Evolutionary conservation across 2,797 vertebrate genomes (phyloP).

Genomic region (Peromyscus nudipes): DNA sequence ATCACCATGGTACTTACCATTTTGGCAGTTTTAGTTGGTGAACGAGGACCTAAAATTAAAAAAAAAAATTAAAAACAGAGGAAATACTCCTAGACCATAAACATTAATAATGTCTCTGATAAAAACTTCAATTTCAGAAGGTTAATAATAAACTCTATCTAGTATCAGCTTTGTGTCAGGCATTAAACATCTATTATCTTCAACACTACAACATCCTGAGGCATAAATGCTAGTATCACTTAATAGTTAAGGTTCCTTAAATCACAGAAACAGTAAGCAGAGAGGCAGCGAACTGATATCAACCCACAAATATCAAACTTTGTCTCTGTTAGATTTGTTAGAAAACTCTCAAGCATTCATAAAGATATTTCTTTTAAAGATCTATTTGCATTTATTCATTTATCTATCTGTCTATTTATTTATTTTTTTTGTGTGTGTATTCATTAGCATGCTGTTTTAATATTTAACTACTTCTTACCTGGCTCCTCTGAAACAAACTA

Average conservation of each 20-base stretch:
- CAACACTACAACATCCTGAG: neutral
- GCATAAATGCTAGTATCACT: neutral
- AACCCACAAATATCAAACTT: neutral
- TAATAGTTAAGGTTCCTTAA: neutral
- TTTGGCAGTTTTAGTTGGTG: conserved; percentile 94
- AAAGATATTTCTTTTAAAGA: neutral
- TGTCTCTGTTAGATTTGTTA: neutral
- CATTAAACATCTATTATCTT: neutral
- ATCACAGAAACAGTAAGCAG: neutral
- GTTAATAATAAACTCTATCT: conserved; percentile 15
- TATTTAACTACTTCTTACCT: neutral
- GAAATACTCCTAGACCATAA: conserved; percentile 55
- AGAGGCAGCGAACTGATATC: neutral
- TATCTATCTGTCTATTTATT: neutral
- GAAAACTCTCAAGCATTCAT: neutral
- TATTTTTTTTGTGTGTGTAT: neutral
- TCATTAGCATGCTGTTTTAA: neutral
- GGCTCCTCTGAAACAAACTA: conserved; percentile 32
- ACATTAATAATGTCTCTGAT: conserved; percentile 31
- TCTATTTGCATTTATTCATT: neutral
- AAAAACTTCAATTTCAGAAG: conserved; percentile 10
- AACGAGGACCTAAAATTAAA: conserved; percentile 93
- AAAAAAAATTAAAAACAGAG: conserved; percentile 76
- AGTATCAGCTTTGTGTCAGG: neutral
- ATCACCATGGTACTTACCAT: conserved; percentile 86